These are phyloP conservation scores for Mungos mungo DNA, from an alignment of 2,113 vertebrate species.

Conservation along the genomic window DNA sequence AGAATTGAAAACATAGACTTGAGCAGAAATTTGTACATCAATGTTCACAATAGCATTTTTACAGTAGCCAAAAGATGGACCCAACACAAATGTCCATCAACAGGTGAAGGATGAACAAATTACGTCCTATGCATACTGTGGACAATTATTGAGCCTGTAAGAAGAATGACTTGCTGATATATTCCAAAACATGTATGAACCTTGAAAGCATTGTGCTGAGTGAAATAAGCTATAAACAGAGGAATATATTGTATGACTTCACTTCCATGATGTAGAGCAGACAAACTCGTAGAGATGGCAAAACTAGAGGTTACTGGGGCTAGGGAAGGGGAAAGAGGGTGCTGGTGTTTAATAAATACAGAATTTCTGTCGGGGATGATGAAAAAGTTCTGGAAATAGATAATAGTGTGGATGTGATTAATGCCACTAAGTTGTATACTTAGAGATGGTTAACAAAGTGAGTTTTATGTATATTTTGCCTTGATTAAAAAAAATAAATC, in stretches of 20 bases:
- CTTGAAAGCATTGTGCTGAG: neutral
- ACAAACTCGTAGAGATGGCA: neutral
- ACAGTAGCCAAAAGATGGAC: neutral
- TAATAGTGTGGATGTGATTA: neutral
- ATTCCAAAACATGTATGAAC: neutral
- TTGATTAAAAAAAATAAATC: neutral
- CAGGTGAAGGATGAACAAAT: neutral
- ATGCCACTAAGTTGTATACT: neutral
- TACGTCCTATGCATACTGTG: neutral
- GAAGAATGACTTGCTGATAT: neutral
- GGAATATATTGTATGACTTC: neutral
- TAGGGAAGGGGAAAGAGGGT: neutral
- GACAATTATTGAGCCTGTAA: neutral
- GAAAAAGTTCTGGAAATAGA: neutral
- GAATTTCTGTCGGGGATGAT: neutral
- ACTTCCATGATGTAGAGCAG: neutral
- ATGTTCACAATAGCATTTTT: neutral
- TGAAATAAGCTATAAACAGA: neutral
- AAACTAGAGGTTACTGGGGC: neutral
- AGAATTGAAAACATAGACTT: neutral
- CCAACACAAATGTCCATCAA: neutral
- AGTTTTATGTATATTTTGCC: neutral
- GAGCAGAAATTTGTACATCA: neutral
- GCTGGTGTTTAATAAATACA: neutral
- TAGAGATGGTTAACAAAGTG: neutral